Conservation (phyloP, 2,888 invertebrate species). For the Podabrus alpinus region DNA sequence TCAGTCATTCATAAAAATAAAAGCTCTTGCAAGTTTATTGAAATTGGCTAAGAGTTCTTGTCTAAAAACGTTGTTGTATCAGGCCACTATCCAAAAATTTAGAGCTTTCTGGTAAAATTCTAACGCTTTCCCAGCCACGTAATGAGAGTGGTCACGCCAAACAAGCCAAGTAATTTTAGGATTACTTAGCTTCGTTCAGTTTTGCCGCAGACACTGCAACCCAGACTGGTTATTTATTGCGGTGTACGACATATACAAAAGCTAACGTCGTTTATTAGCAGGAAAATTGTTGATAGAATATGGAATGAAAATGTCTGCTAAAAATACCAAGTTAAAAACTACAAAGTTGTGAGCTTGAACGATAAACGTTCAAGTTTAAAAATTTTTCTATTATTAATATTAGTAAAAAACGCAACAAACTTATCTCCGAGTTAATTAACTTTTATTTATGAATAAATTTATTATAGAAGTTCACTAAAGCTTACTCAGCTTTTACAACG, state of each 20-base stretch:
- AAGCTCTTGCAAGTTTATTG: neutral
- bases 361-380: neutral
- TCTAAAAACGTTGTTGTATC: neutral
- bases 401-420: neutral
- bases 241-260: neutral
- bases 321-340: neutral
- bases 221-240: neutral
- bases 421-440: neutral
- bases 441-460: neutral
- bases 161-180: neutral
- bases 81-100: neutral
- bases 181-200: neutral
- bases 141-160: neutral
- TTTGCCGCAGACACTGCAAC: neutral
- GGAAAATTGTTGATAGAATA: too few species aligned
- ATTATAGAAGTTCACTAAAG: neutral
- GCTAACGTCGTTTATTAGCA: neutral
- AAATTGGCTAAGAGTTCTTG: neutral
- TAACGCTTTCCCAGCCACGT: neutral
- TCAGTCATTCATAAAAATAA: neutral
- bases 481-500: neutral
- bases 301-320: too few species aligned
- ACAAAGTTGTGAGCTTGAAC: neutral
- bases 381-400: too few species aligned
- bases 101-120: neutral